Evolutionary conservation across 2,113 vertebrate genomes (phyloP).

Genomic region (Alexandromys fortis): DNA sequence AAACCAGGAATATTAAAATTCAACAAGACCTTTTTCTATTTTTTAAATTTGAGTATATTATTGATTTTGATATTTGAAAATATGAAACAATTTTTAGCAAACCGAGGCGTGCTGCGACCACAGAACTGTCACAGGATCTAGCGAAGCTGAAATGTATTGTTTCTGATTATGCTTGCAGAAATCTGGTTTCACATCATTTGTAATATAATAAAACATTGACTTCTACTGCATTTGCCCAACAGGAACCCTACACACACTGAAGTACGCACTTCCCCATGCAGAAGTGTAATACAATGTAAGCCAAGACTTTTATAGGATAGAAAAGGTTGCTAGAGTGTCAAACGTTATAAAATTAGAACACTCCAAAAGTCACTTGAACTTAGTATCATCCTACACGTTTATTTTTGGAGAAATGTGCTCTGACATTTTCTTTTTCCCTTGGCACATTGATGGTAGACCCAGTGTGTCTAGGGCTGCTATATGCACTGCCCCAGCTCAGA

Average conservation of each 20-base stretch:
- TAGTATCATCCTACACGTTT: background rate
- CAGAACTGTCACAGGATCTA: background rate
- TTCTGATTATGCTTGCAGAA: background rate
- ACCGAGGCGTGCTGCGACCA: background rate
- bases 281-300: background rate
- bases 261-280: background rate
- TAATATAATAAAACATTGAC: background rate
- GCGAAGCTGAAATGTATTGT: background rate
- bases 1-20: background rate
- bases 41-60: background rate
- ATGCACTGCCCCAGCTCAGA: background rate
- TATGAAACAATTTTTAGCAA: background rate
- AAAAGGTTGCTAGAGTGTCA: background rate
- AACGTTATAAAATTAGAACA: background rate
- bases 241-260: background rate
- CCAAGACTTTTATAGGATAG: background rate
- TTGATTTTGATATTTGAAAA: background rate
- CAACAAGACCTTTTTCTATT: background rate
- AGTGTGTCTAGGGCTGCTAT: background rate
- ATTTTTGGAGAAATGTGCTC: background rate
- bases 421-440: background rate
- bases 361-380: background rate
- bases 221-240: background rate
- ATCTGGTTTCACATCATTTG: background rate
- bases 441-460: background rate